phyloP scores from a whole-genome alignment of 2,797 vertebrate species.

The Spondyliosoma cantharus region DNA sequence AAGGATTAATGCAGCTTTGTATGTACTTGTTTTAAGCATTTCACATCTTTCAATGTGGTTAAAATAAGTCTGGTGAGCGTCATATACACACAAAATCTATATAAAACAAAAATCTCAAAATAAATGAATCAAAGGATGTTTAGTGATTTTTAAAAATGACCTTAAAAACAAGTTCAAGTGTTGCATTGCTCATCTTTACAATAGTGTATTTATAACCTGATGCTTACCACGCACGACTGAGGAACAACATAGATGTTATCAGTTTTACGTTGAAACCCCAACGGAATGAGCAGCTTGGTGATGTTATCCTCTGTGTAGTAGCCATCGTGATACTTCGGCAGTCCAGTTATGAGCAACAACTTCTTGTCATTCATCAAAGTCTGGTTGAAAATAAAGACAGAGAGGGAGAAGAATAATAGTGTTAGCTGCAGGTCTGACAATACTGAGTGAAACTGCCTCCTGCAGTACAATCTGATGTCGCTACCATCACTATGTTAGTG shows the following conservation, averaged over 20 bases:
- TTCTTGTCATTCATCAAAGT: accelerated
- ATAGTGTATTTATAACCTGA: not conserved
- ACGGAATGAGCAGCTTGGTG: slow-evolving; percentile 3
- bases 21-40: not conserved
- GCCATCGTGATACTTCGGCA: not conserved
- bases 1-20: too few species aligned
- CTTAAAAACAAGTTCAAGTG: too few species aligned
- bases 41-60: too few species aligned
- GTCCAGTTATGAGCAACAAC: slow-evolving; percentile 39
- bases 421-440: too few species aligned
- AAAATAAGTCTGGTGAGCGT: too few species aligned
- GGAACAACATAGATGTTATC: slow-evolving; percentile 59
- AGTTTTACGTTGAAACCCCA: slow-evolving; percentile 21
- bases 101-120: too few species aligned
- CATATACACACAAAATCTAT: too few species aligned
- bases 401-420: not conserved
- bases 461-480: too few species aligned
- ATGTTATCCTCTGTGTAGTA: slow-evolving; percentile 60
- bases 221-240: slow-evolving; percentile 51
- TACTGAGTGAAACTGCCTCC: not conserved
- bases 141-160: too few species aligned
- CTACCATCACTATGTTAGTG: too few species aligned
- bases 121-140: too few species aligned
- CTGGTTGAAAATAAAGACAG: slow-evolving; percentile 8
- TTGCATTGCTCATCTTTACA: too few species aligned